Percentiles rank a stretch among this genome's conserved stretches.
Conservation (phyloP, 2,888 invertebrate genomes). For the Sphaerophoria rueppellii region DNA sequence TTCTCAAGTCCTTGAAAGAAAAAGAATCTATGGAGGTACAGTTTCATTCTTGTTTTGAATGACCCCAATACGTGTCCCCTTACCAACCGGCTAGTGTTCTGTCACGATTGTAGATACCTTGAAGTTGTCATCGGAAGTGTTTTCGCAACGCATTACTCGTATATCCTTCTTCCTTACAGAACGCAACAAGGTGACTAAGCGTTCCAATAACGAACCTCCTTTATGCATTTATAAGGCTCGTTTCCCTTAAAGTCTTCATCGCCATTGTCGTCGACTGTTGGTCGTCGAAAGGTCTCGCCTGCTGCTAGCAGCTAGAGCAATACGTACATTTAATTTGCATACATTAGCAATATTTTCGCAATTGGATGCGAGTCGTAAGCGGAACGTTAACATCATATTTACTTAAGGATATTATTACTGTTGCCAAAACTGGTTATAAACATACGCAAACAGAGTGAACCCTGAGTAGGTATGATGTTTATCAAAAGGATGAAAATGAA, state of each 20-base stretch:
- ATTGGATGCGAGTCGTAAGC: conserved; percentile 65
- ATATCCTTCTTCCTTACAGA: background rate
- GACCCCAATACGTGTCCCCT: conserved; percentile 5
- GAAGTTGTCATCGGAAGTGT: conserved; percentile 35
- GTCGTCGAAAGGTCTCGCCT: background rate
- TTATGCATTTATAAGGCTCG: background rate
- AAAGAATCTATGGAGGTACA: too few species aligned
- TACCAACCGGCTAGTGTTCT: background rate
- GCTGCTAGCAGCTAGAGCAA: background rate
- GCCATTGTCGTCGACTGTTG: background rate
- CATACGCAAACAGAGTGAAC: conserved; percentile 47
- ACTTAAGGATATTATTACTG: conserved; percentile 76
- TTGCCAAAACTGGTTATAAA: conserved; percentile 38
- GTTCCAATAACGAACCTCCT: background rate
- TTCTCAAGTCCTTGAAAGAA: too few species aligned
- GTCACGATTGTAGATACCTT: conserved; percentile 4
- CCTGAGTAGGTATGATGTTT: conserved; percentile 30
- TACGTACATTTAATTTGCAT: conserved; percentile 80
- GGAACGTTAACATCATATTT: conserved; percentile 75
- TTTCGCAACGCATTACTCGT: background rate
- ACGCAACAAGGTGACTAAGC: conserved; percentile 69
- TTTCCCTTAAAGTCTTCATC: background rate
- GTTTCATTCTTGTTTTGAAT: background rate
- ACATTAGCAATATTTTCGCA: conserved; percentile 78
- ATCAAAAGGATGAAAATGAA: conserved; percentile 55